phyloP scores from a whole-genome alignment of 2,888 invertebrate species.

The Rotaria socialis region DNA sequence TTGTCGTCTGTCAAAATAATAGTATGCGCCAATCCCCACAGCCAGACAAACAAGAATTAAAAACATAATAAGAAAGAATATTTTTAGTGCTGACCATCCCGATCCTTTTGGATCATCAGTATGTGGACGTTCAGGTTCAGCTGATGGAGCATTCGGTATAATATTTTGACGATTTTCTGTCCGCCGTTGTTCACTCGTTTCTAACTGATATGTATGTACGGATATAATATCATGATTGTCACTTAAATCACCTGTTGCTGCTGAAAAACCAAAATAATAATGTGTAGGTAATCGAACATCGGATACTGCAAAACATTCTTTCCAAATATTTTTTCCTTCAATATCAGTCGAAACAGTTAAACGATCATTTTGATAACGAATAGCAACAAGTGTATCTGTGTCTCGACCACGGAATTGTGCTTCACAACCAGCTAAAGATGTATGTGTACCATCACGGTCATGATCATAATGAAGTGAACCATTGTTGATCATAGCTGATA shows the following conservation, averaged over 20 bases:
- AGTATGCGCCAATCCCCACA: slow-evolving; percentile 37
- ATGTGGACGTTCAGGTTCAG: slow-evolving; percentile 39
- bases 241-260: slow-evolving; percentile 87
- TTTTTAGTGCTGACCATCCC: slow-evolving; percentile 41
- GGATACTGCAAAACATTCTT: slow-evolving; percentile 74
- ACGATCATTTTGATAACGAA: slow-evolving; percentile 83
- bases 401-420: slow-evolving; percentile 85
- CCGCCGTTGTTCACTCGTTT: slow-evolving; percentile 12
- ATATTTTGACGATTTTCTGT: slow-evolving; percentile 33
- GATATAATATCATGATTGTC: slow-evolving; percentile 46
- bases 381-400: slow-evolving; percentile 80
- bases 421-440: slow-evolving; percentile 92
- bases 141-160: slow-evolving; percentile 30
- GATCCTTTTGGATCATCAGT: slow-evolving; percentile 35
- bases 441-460: slow-evolving; percentile 94
- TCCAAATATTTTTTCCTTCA: slow-evolving; percentile 46
- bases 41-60: slow-evolving; percentile 36
- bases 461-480: slow-evolving; percentile 92
- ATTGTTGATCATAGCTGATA: slow-evolving; percentile 96
- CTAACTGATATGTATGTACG: slow-evolving; percentile 44
- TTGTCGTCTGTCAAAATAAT: background rate
- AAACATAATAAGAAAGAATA: slow-evolving; percentile 41
- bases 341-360: slow-evolving; percentile 63
- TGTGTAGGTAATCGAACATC: slow-evolving; percentile 87
- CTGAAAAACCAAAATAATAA: slow-evolving; percentile 85